These are phyloP conservation scores for Agriopis leucophaearia DNA, from an alignment of 2,888 invertebrate genomes.

Conservation along the genomic window DNA sequence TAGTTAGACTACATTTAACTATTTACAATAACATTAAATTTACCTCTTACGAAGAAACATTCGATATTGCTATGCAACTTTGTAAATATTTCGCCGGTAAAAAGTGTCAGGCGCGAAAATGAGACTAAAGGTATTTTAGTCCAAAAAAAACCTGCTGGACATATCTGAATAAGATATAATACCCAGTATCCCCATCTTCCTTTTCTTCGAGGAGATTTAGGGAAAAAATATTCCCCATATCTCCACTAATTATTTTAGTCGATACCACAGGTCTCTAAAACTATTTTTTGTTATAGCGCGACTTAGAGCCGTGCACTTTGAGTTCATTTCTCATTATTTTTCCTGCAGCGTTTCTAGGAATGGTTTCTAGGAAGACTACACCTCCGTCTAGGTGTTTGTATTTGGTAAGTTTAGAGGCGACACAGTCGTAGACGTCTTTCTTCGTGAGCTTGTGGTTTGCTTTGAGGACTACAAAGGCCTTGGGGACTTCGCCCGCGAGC, in stretches of 20 bases:
- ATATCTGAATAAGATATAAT: not conserved
- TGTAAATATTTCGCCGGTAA: not conserved
- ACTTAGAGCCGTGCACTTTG: constrained; percentile 75
- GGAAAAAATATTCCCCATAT: not conserved
- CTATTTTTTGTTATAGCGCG: constrained; percentile 32
- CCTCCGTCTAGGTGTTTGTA: constrained; percentile 92
- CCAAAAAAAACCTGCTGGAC: not conserved
- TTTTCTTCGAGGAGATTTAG: not conserved
- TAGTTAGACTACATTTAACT: constrained; percentile 39
- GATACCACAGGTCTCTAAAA: not conserved
- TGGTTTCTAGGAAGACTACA: constrained; percentile 88
- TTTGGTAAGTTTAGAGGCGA: constrained; percentile 89
- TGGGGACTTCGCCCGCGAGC: constrained; percentile 90
- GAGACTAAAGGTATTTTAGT: not conserved
- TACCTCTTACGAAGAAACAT: not conserved
- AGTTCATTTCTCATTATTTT: constrained; percentile 91
- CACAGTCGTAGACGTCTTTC: constrained; percentile 84
- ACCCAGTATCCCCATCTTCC: not conserved
- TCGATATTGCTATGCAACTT: not conserved
- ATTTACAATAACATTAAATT: constrained; percentile 40
- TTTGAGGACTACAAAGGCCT: constrained; percentile 90
- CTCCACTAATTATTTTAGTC: not conserved
- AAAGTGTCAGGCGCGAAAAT: not conserved
- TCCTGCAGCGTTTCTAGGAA: constrained; percentile 92
- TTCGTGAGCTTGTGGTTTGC: constrained; percentile 83